These are phyloP conservation scores for Aradophagus sp. DNA, from an alignment of 1,140 invertebrate species.

Conservation along the genomic window DNA sequence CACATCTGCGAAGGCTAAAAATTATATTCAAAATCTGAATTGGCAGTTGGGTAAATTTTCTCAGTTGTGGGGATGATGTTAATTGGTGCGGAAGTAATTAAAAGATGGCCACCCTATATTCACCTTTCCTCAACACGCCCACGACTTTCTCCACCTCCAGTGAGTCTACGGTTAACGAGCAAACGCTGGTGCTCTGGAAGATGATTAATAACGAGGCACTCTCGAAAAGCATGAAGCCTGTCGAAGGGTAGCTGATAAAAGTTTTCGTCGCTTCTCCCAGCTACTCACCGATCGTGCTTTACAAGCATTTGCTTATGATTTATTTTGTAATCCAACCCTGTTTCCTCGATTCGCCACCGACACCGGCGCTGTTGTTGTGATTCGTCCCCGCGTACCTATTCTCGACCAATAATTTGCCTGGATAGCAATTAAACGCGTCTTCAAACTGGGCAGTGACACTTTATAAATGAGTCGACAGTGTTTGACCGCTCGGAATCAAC, in stretches of 20 bases:
- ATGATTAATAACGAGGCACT: constrained; percentile 73
- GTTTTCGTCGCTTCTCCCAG: constrained; percentile 51
- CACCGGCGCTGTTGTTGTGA: too few relatives aligned
- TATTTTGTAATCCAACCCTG: constrained; percentile 32
- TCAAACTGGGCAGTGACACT: too few relatives aligned
- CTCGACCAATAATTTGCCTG: too few relatives aligned
- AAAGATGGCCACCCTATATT: constrained; percentile 65
- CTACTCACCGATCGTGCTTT: constrained; percentile 53
- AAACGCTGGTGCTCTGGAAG: constrained; percentile 63
- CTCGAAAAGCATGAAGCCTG: constrained; percentile 56
- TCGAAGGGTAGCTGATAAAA: constrained; percentile 58
- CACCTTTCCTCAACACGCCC: constrained; percentile 34
- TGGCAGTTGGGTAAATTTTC: too few relatives aligned
- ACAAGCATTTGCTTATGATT: constrained; percentile 39
- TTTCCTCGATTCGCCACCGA: constrained; percentile 28
- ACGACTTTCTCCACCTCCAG: constrained; percentile 43
- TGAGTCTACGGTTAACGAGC: constrained; percentile 67
- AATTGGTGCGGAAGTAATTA: constrained; percentile 75
- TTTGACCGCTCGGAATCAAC: constrained; percentile 24
- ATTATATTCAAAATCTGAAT: too few relatives aligned
- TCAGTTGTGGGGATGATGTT: constrained; percentile 53
- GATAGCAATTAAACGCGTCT: too few relatives aligned
- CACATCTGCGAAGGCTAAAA: too few relatives aligned
- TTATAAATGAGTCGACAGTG: too few relatives aligned
- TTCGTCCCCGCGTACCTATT: too few relatives aligned